Percentiles rank a stretch among this genome's conserved stretches.
phyloP scores from a whole-genome alignment of 2,797 vertebrate species.

The Squalus acanthias region DNA sequence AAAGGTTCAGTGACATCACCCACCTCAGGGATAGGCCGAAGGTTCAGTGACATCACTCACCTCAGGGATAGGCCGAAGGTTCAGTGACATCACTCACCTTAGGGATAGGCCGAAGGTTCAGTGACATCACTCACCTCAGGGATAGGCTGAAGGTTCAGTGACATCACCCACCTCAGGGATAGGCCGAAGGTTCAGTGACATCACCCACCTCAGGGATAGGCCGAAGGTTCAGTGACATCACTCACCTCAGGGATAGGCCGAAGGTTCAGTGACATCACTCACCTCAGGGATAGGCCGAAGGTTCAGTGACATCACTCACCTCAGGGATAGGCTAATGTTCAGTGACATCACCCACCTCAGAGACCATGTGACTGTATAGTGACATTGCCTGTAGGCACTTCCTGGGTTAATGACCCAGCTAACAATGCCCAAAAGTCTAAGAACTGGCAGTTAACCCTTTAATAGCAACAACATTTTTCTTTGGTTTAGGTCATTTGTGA shows the following conservation, averaged over 20 bases:
- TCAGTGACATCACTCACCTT: too few relatives aligned
- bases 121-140: too few relatives aligned
- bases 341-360: not conserved
- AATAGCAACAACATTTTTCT: not conserved
- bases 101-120: too few relatives aligned
- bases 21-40: too few relatives aligned
- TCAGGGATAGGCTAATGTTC: not conserved
- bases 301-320: not conserved
- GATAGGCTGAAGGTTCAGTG: too few relatives aligned
- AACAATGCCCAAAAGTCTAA: not conserved
- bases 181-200: too few relatives aligned
- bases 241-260: not conserved
- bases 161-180: too few relatives aligned
- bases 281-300: not conserved
- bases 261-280: not conserved
- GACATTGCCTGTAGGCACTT: not conserved
- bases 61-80: too few relatives aligned
- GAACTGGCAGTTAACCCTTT: not conserved
- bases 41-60: too few relatives aligned
- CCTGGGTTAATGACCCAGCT: not conserved
- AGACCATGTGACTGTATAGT: not conserved
- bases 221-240: too few relatives aligned
- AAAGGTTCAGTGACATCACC: too few relatives aligned
- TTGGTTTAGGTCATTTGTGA: not conserved
- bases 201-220: too few relatives aligned